Evolutionary conservation across 2,113 vertebrate species (phyloP).

Genomic region (Rhea pennata): DNA sequence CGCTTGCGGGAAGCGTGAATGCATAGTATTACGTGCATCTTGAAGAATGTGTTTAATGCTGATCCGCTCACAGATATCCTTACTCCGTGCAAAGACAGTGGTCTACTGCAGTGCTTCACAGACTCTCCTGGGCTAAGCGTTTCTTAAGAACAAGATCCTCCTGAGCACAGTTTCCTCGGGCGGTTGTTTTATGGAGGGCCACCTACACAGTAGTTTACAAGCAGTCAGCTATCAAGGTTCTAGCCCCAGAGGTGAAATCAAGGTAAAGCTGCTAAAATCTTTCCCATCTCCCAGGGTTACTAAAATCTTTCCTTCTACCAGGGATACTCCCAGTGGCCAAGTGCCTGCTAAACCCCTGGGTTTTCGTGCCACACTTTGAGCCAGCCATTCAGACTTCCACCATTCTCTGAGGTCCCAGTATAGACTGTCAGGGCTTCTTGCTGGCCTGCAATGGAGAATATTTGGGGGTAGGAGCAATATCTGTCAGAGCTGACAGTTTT

Average conservation of each 20-base stretch:
- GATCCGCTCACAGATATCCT: neutral
- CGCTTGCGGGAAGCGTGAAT: neutral
- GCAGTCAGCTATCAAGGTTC: neutral
- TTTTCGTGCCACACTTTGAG: neutral
- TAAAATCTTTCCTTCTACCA: neutral
- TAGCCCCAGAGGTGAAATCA: neutral
- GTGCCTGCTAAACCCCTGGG: neutral
- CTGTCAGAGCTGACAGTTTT: neutral
- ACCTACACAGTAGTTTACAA: neutral
- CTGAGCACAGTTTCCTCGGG: neutral
- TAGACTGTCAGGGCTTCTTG: neutral
- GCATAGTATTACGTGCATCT: neutral
- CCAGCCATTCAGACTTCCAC: rapidly evolving
- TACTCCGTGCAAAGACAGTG: neutral
- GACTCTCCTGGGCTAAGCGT: neutral
- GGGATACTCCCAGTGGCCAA: neutral
- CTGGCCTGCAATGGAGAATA: neutral
- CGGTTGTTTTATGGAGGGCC: neutral
- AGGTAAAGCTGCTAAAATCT: neutral
- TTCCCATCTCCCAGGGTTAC: neutral
- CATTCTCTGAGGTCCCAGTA: neutral
- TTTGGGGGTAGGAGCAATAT: neutral
- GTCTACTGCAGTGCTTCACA: neutral
- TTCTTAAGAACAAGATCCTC: neutral
- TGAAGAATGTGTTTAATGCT: neutral